A percentile compares a stretch with the other conserved stretches of the same genome.
Conservation (phyloP, 2,797 vertebrate genomes). For the Tachyglossus aculeatus region DNA sequence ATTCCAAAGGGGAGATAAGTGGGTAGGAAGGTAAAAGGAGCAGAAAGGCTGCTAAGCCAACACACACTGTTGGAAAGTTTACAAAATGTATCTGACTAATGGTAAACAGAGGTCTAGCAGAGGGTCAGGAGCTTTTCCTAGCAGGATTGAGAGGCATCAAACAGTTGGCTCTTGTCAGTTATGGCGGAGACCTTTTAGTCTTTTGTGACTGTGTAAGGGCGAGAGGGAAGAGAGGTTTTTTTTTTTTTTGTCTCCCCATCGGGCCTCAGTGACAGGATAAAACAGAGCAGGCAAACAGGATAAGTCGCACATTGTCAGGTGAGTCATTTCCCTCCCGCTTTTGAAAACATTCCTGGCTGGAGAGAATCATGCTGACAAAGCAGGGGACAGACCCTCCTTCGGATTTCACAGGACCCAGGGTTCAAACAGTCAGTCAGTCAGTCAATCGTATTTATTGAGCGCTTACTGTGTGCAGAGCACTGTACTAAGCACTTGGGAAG, state of each 20-base stretch:
- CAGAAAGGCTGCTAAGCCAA: slow-evolving; percentile 51
- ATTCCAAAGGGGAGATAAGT: background rate
- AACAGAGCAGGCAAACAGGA: slow-evolving; percentile 69
- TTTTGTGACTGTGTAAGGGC: slow-evolving; percentile 40
- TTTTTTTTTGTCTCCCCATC: slow-evolving; percentile 51
- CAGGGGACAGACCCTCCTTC: slow-evolving; percentile 62
- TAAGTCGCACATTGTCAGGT: slow-evolving; percentile 68
- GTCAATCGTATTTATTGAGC: no score
- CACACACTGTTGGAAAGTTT: slow-evolving; percentile 38
- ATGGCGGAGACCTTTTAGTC: slow-evolving; percentile 43
- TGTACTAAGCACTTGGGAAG: no score
- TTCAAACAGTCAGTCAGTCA: no score
- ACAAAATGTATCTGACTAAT: slow-evolving; percentile 57
- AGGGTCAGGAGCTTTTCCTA: slow-evolving; percentile 59
- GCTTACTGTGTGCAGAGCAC: no score
- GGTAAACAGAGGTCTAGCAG: slow-evolving; percentile 55
- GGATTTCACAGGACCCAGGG: slow-evolving; percentile 52
- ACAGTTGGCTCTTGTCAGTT: slow-evolving; percentile 57
- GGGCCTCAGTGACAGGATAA: slow-evolving; percentile 64
- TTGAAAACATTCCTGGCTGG: slow-evolving; percentile 67
- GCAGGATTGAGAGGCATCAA: slow-evolving; percentile 53
- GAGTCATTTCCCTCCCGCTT: slow-evolving; percentile 72
- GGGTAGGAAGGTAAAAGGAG: slow-evolving; percentile 38
- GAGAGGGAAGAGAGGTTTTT: no score
- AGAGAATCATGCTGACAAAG: slow-evolving; percentile 63